Evolutionary conservation across 2,113 vertebrate genomes (phyloP).

Genomic region (Phaetusa simplex): DNA sequence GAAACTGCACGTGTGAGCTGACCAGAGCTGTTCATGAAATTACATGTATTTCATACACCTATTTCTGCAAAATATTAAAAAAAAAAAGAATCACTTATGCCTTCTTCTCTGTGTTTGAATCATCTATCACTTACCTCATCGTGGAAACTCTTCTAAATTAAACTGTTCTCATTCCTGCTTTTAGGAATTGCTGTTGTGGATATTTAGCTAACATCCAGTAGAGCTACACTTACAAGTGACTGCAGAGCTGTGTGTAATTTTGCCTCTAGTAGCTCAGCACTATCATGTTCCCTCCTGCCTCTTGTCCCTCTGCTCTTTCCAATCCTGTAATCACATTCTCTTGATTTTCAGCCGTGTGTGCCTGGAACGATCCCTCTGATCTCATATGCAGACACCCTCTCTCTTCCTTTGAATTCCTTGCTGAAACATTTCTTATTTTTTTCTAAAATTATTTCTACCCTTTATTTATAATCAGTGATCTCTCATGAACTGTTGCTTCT

Average conservation of each 20-base stretch:
- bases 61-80: background rate
- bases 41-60: background rate
- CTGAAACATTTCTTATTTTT: constrained; percentile 55
- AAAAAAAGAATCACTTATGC: background rate
- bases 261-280: background rate
- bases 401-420: constrained; percentile 48
- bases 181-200: background rate
- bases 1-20: background rate
- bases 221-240: background rate
- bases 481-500: constrained; percentile 62
- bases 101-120: background rate
- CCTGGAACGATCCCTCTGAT: constrained; percentile 44
- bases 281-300: background rate
- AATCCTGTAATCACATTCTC: constrained; percentile 33
- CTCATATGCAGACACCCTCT: background rate
- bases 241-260: background rate
- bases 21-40: background rate
- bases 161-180: background rate
- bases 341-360: constrained; percentile 13
- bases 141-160: background rate
- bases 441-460: constrained; percentile 57
- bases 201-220: background rate
- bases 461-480: constrained; percentile 66
- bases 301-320: constrained; percentile 40
- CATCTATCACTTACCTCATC: background rate